These are phyloP conservation scores for Limnephilus marmoratus DNA, from an alignment of 2,888 invertebrate species.

Conservation along the genomic window DNA sequence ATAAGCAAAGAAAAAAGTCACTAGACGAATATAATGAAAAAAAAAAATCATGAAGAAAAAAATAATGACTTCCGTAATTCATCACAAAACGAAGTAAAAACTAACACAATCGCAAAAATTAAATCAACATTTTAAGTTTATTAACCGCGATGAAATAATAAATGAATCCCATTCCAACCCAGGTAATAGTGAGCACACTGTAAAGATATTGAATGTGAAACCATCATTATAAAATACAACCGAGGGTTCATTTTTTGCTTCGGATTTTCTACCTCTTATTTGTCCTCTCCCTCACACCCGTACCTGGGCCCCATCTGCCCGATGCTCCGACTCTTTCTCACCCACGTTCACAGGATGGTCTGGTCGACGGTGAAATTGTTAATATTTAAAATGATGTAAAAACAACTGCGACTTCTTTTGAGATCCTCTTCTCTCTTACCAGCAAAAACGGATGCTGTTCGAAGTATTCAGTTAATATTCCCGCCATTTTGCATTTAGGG, in stretches of 20 bases:
- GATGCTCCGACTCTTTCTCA: neutral
- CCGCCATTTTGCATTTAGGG: neutral
- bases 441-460: neutral
- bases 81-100: neutral
- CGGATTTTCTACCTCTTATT: neutral
- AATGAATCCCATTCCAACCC: neutral
- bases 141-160: neutral
- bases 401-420: neutral
- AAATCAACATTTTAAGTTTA: neutral
- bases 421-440: neutral
- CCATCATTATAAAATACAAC: neutral
- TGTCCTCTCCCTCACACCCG: neutral
- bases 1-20: too few species aligned
- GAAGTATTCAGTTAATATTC: neutral
- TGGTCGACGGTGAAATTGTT: slow-evolving; percentile 2
- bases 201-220: neutral
- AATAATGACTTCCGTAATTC: too few species aligned
- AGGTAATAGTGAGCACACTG: neutral
- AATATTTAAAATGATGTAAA: neutral
- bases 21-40: too few species aligned
- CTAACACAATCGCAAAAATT: neutral
- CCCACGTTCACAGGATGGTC: neutral
- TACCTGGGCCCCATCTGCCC: neutral
- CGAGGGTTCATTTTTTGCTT: slow-evolving; percentile 2
- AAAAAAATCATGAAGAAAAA: too few species aligned